Base-by-base conservation (phyloP, 2,888 invertebrate species). In the Mesorhabditis spiculigera region DNA sequence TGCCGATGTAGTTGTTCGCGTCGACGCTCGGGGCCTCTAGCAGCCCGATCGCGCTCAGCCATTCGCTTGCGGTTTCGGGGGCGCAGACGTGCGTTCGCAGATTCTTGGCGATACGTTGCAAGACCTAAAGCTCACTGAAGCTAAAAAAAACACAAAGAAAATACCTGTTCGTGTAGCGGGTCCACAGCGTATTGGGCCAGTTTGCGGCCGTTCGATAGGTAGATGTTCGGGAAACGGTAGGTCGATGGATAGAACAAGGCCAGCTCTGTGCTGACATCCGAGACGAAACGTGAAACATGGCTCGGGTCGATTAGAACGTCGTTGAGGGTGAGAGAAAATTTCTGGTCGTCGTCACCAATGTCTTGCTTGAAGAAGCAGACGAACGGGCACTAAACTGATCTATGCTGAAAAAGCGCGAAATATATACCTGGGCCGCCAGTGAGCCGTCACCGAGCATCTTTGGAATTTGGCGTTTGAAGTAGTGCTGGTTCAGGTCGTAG, bases 401-500 rank as follows among this genome's bases (percentile, higher is more conserved):
- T 13, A n/a, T 50, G n/a, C 58, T 50, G n/a, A 1, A 50, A 13
- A 50, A 50, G 1, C 58, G 58, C 28, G 28, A 28, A 28, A 28
- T 28, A 28, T 28, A n/a, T 50, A 50, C 58, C 58, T 50, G 58
- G n/a, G 8, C n/a, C n/a, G 58, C 58, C 8, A 50, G 58, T 10
- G 58, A 13, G n/a, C 58, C 58, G n/a, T 50, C 58, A 50, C n/a
- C 8, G n/a, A 50, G 10, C 8, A 50, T 50, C n/a, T 50, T 50
- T 13, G 58, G 58, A 50, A 50, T n/a, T 50, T 50, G 58, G 8
- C 58, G 58, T 50, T 50, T 50, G 58, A 13, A 50, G n/a, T 50
- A 50, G 58, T 50, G 58, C n/a, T 50, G 58, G n/a, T 50, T 50
- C 58, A 50, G n/a, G n/a, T 50, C 58, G 58, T 13, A 50, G n/a